phyloP scores from a whole-genome alignment of 1,140 invertebrate species.

The Drosophila oshimai region DNA sequence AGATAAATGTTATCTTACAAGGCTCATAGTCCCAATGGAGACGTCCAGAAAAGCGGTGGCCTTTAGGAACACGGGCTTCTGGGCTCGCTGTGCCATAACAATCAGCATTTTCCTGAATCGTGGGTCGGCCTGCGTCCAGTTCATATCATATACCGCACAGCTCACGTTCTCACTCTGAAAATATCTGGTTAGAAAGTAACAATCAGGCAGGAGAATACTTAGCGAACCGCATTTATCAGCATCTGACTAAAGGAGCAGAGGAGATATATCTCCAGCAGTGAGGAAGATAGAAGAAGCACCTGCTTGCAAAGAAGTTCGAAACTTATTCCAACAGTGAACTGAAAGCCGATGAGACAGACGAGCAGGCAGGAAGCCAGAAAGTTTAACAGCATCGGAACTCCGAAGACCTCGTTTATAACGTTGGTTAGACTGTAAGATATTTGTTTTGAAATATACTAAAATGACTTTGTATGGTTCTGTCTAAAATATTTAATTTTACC shows the following conservation, averaged over 20 bases:
- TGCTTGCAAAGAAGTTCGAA: conserved; percentile 29
- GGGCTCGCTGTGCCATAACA: conserved; percentile 31
- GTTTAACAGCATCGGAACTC: conserved; percentile 53
- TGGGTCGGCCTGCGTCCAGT: conserved; percentile 34
- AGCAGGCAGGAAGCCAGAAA: conserved; percentile 55
- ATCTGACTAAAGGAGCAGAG: conserved; percentile 50
- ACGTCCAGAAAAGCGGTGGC: no score
- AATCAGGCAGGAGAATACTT: not conserved
- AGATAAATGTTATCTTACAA: no score
- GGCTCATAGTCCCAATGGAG: no score
- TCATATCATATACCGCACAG: conserved; percentile 43
- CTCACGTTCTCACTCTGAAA: conserved; percentile 41
- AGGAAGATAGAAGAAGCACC: conserved; percentile 18
- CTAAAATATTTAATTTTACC: no score
- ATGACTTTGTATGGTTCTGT: no score
- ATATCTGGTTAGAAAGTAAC: accelerated
- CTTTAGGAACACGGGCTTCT: conserved; percentile 50
- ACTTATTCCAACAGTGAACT: conserved; percentile 44
- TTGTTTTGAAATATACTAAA: no score
- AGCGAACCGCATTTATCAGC: conserved; percentile 55
- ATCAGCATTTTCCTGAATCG: conserved; percentile 48
- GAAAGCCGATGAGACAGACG: conserved; percentile 66
- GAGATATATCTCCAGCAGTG: conserved; percentile 34
- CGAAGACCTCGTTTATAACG: conserved; percentile 60
- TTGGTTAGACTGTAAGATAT: conserved; percentile 36